These are phyloP conservation scores for Andrena chrysosceles DNA, from an alignment of 2,888 invertebrate species.

Conservation along the genomic window DNA sequence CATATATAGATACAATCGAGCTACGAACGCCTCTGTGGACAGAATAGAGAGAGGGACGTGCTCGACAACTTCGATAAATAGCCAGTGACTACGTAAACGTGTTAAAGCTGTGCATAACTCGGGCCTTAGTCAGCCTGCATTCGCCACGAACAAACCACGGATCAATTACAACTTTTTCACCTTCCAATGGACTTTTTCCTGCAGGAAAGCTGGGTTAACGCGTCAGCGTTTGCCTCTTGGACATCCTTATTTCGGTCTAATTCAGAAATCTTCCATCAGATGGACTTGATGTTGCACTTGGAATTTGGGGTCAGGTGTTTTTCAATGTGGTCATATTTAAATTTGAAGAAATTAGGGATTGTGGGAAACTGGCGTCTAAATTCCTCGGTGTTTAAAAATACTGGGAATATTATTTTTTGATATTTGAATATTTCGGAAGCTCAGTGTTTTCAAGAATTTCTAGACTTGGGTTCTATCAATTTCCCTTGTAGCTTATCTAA, in stretches of 20 bases:
- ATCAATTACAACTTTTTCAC: slow-evolving; percentile 43
- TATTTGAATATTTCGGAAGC: no score
- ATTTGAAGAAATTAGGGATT: no score
- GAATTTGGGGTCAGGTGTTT: no score
- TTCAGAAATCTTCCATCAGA: neutral
- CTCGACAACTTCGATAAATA: slow-evolving; percentile 51
- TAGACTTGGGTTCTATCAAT: no score
- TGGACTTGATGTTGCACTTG: neutral
- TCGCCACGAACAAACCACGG: slow-evolving; percentile 40
- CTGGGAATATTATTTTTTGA: no score
- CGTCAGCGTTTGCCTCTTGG: slow-evolving; percentile 26
- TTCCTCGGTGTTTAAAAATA: no score
- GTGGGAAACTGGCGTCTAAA: no score
- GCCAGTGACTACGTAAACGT: slow-evolving; percentile 48
- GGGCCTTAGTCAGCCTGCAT: slow-evolving; percentile 57
- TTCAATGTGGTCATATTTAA: no score
- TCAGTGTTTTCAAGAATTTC: no score
- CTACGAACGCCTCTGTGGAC: neutral
- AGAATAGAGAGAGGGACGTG: slow-evolving; percentile 18
- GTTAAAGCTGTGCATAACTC: slow-evolving; percentile 54
- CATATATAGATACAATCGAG: slow-evolving; percentile 27
- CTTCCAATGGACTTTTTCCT: slow-evolving; percentile 16
- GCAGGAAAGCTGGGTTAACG: slow-evolving; percentile 21
- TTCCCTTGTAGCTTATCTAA: no score
- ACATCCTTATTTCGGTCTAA: neutral